Base-by-base conservation (phyloP, 2,888 invertebrate species). In the Acleris emargana region DNA sequence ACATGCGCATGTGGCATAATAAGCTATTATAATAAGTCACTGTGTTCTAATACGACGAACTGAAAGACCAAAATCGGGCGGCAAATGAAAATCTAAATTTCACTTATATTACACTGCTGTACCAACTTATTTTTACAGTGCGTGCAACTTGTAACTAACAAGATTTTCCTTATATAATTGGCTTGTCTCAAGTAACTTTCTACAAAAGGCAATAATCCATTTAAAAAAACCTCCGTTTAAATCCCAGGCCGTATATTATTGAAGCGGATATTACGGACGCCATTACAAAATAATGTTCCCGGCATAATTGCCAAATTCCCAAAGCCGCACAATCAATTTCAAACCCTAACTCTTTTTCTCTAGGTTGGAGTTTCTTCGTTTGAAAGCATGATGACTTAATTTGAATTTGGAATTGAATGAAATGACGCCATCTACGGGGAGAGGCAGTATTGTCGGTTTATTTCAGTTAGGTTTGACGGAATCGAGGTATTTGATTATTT, bases 391-490 rank as follows among this genome's bases (percentile, higher is more conserved):
- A 66, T 66, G 61, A 66, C 57, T 69, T 71, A 68, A 71, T 73
- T 73, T 67, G 66, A 66, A 72, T 70, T 72, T 67, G 22, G 71
- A 71, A 73, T 72, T 70, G 72, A 72, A 67, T 63, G 67, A 74
- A 73, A 72, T 73, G 73, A 69, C 69, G 73, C 72, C 68, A 74
- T 73, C 73, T 71, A 69, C 64, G 69, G 69, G 51, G 58, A 58
- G 52, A 58, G 70, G 72, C 68, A 73, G 71, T 71, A 73, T 72
- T 68, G 68, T 69, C 66, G 67, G 38, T 59, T 69, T 70, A 71
- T 73, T 72, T 71, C 71, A 68, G 67, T 69, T 69, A 64, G 58
- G 58, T 64, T 61, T 57, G 38, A 47, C 42, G 7, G 45, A 42
- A 49, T 47, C 49, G 47, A 6, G 38, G 50, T 51, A 61, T 60